Evolutionary conservation across 2,888 invertebrate genomes (phyloP), one percentile per base, ranked within the genome.

Genomic region (Lasioglossum leucozonium): DNA sequence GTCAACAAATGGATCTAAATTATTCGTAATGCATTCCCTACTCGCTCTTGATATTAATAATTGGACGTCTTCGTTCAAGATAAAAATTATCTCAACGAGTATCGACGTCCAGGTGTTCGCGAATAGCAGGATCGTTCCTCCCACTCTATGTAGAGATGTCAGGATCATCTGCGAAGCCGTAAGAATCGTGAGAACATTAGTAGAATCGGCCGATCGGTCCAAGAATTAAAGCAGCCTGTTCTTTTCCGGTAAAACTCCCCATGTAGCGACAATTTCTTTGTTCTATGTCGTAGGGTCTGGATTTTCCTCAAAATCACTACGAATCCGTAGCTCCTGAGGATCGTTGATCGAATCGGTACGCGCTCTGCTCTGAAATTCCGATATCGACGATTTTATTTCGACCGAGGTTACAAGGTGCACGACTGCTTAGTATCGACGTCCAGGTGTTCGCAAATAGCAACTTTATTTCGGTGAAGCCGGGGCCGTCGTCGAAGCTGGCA

Each of bases 381-480:
- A 0, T 22, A 22, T 22, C 26, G 4, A 26, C 26, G 2, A 62
- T 62, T 30, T 30, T 30, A 30, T 26, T 26, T 6, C 26, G 2
- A 16, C 26, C 62, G 62, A 62, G 26, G 13, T 62, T 6, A 26
- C 13, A 6, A 16, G 26, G 30, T 26, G 13, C 26, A 26, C 26
- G 58, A 0, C 6, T 5, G 30, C 16, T 62, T 13, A 62, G 30
- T 30, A 30, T 62, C 26, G 62, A 62, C 30, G 62, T 62, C 26
- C 62, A 62, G 62, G 30, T n/a, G 75, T 75, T 79, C 51, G 75
- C 30, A 18, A 26, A 40, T 13, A 30, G 69, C 37, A 58, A 58
- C 78, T 42, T 78, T 76, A 82, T 82, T 71, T 75, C 71, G 42
- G n/a, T 42, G 6, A 6, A 71, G 13, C 26, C 65, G 76, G 55